Evolutionary conservation across 2,888 invertebrate genomes (phyloP).

Genomic region (Philonicus albiceps): DNA sequence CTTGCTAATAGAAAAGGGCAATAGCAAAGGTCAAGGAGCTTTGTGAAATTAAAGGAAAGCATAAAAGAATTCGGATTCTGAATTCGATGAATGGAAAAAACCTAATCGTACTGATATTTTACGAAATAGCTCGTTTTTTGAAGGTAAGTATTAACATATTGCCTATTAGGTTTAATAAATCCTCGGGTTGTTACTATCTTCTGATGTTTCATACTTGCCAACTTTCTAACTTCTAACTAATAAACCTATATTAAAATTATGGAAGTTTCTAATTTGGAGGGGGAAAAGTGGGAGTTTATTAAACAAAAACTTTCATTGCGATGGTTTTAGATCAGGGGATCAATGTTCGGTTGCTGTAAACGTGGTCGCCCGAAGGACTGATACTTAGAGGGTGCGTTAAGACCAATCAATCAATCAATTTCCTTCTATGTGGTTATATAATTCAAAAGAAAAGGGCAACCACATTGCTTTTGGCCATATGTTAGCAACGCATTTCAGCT

Average conservation of each 20-base stretch:
- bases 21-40: not conserved
- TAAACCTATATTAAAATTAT: not conserved
- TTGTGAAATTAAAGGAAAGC: not conserved
- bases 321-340: not conserved
- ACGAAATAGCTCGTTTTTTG: too few relatives aligned
- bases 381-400: not conserved
- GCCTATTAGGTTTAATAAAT: too few relatives aligned
- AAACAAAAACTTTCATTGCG: not conserved
- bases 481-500: too few relatives aligned
- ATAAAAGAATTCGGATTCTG: not conserved
- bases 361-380: not conserved
- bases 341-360: not conserved
- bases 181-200: not conserved
- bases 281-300: not conserved
- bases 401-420: not conserved
- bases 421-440: not conserved
- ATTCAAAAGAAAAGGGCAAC: too few relatives aligned
- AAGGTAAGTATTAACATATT: too few relatives aligned
- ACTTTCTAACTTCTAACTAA: too few relatives aligned
- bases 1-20: not conserved
- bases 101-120: not conserved
- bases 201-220: not conserved
- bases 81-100: not conserved
- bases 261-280: not conserved
- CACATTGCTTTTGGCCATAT: too few relatives aligned